Evolutionary conservation across 1,140 invertebrate species (phyloP).

Genomic region (Lepidotrigona ventralis): DNA sequence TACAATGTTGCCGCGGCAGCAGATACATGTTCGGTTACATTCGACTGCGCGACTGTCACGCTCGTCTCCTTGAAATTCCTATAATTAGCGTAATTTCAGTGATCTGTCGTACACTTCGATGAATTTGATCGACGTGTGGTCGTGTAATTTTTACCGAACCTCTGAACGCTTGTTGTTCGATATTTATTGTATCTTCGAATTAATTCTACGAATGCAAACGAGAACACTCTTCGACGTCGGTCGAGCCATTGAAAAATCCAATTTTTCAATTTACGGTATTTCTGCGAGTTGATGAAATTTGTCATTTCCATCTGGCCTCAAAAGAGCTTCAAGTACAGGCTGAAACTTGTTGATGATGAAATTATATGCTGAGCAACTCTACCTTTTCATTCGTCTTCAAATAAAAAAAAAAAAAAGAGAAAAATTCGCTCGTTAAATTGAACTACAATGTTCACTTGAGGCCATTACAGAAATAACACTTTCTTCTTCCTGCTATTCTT

Average conservation of each 20-base stretch:
- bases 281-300: no score
- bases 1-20: not conserved
- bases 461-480: not conserved
- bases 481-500: not conserved
- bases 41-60: not conserved
- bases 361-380: no score
- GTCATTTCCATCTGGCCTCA: no score
- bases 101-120: not conserved
- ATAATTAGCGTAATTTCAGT: not conserved
- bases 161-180: not conserved
- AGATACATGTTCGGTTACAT: not conserved
- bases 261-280: no score
- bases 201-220: not conserved
- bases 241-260: no score
- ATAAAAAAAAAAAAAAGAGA: no score
- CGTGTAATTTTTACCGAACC: not conserved
- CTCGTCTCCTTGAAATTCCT: not conserved
- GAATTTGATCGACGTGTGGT: not conserved
- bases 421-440: no score
- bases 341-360: no score
- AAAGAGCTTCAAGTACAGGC: no score
- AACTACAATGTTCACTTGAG: no score
- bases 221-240: no score
- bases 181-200: not conserved
- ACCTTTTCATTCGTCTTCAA: no score